phyloP scores from a whole-genome alignment of 2,797 vertebrate species.

The Phrynocephalus forsythii region DNA sequence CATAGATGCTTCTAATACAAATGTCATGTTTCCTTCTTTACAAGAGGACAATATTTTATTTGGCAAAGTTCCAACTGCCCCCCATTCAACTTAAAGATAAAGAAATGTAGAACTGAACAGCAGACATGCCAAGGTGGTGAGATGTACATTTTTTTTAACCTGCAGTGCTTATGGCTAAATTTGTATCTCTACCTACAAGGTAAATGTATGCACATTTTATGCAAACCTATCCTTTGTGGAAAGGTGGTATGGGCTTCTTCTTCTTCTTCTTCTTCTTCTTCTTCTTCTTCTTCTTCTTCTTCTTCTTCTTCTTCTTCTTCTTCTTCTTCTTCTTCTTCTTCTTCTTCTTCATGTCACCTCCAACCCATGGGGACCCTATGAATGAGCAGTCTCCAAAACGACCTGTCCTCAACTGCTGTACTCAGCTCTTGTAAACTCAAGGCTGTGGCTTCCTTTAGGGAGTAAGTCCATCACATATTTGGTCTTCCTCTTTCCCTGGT shows the following conservation, averaged over 20 bases:
- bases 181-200: background rate
- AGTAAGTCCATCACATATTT: too few relatives aligned
- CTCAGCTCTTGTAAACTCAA: too few relatives aligned
- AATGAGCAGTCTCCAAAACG: too few relatives aligned
- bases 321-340: background rate
- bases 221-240: background rate
- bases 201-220: background rate
- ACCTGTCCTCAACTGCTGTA: too few relatives aligned
- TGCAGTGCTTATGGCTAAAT: background rate
- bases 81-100: background rate
- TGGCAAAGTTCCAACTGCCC: background rate
- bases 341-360: too few relatives aligned
- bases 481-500: too few relatives aligned
- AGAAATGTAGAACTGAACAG: background rate
- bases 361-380: too few relatives aligned
- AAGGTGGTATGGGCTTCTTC: background rate
- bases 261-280: too few relatives aligned
- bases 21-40: background rate
- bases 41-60: background rate
- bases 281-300: too few relatives aligned
- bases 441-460: too few relatives aligned
- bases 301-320: background rate
- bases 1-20: background rate
- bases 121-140: background rate
- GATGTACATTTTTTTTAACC: background rate